Evolutionary conservation across 2,113 vertebrate species (phyloP).

Genomic region (Pelobates fuscus): DNA sequence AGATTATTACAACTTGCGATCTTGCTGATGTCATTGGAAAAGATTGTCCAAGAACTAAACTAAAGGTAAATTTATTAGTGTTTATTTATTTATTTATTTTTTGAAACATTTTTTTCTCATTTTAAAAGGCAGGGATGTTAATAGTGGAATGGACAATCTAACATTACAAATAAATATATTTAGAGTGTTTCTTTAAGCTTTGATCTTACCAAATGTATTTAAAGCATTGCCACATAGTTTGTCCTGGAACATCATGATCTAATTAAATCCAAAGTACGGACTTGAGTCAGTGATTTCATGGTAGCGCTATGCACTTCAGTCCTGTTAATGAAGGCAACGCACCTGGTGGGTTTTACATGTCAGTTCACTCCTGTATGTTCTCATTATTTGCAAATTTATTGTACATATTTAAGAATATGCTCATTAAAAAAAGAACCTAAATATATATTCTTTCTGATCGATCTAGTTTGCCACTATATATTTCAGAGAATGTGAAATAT

Average conservation of each 20-base stretch:
- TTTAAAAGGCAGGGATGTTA: too few relatives aligned
- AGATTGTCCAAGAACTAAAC: too few relatives aligned
- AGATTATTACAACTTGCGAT: too few relatives aligned
- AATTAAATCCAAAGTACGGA: slow-evolving; percentile 63
- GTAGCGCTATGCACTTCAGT: slow-evolving; percentile 55
- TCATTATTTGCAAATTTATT: slow-evolving; percentile 67
- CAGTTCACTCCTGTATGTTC: slow-evolving; percentile 60
- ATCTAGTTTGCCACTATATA: slow-evolving; percentile 41
- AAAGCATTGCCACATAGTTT: not conserved
- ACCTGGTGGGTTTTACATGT: slow-evolving; percentile 60
- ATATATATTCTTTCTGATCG: slow-evolving; percentile 66
- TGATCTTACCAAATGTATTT: not conserved
- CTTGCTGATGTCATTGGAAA: too few relatives aligned
- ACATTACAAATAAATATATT: too few relatives aligned
- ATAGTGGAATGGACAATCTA: too few relatives aligned
- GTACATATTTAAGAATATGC: slow-evolving; percentile 57
- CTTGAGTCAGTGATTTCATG: slow-evolving; percentile 53
- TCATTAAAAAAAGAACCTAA: slow-evolving; percentile 69
- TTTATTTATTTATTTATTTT: too few relatives aligned
- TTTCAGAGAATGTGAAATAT: too few relatives aligned
- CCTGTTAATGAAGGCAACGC: slow-evolving; percentile 58
- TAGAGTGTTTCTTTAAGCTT: too few relatives aligned
- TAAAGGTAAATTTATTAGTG: too few relatives aligned
- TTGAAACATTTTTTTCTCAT: too few relatives aligned
- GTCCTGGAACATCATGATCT: slow-evolving; percentile 58